phyloP scores from a whole-genome alignment of 1,140 invertebrate species.

The Cepaea nemoralis region DNA sequence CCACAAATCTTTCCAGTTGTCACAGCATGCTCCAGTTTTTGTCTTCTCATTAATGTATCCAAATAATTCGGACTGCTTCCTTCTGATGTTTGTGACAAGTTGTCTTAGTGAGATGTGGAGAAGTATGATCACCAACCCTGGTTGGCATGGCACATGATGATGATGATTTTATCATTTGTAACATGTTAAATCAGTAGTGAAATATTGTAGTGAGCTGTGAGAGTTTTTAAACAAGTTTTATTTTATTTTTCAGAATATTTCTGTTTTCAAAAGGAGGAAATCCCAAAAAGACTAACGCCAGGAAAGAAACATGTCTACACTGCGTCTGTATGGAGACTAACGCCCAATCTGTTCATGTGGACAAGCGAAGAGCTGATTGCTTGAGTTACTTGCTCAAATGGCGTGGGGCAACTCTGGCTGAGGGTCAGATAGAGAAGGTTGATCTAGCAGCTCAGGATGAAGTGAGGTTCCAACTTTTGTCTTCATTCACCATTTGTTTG shows the following conservation, averaged over 20 bases:
- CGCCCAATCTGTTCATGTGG: conserved; percentile 72
- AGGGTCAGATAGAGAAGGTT: conserved; percentile 76
- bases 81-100: no score
- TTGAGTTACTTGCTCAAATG: conserved; percentile 78
- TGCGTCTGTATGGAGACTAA: conserved; percentile 76
- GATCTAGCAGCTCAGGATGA: conserved; percentile 77
- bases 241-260: conserved; percentile 76
- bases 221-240: no score
- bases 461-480: conserved; percentile 65
- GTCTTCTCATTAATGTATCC: no score
- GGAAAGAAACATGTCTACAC: conserved; percentile 79
- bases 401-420: conserved; percentile 74
- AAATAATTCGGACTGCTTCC: no score
- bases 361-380: conserved; percentile 77
- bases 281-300: conserved; percentile 80
- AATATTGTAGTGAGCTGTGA: no score
- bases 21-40: no score
- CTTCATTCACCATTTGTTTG: neutral
- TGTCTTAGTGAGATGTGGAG: no score
- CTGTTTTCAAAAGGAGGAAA: conserved; percentile 79
- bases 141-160: no score
- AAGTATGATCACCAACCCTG: no score
- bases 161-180: no score
- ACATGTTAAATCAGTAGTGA: no score
- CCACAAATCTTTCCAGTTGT: no score